phyloP scores from a whole-genome alignment of 2,797 vertebrate species.

The Betta splendens region DNA sequence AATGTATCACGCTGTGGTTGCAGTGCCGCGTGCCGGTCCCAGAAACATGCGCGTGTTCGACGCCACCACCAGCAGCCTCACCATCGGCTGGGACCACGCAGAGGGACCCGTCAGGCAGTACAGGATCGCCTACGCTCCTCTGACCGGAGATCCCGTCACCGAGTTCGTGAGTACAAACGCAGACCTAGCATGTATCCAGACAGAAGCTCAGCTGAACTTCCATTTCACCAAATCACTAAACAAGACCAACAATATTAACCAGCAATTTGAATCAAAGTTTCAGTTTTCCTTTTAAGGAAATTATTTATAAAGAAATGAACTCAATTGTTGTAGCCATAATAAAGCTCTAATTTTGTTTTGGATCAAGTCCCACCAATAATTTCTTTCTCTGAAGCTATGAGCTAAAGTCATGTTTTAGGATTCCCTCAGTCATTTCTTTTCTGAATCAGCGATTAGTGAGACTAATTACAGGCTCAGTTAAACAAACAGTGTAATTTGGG shows the following conservation, averaged over 20 bases:
- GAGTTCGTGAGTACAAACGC: conserved; percentile 87
- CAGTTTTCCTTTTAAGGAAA: too few relatives aligned
- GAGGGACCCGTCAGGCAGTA: conserved; percentile 95
- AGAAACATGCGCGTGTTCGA: conserved; percentile 92
- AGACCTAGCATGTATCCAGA: not conserved
- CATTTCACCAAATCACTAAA: too few relatives aligned
- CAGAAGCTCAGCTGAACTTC: too few relatives aligned
- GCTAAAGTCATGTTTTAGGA: conserved; percentile 49
- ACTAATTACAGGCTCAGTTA: conserved; percentile 54
- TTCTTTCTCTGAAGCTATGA: conserved; percentile 10
- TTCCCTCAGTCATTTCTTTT: conserved; percentile 24
- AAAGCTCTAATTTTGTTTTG: too few relatives aligned
- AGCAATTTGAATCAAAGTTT: not conserved
- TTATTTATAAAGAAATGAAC: too few relatives aligned
- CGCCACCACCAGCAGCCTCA: conserved; percentile 92
- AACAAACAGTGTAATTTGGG: conserved; percentile 43
- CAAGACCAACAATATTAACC: not conserved
- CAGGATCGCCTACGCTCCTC: conserved; percentile 88
- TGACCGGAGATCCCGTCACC: conserved; percentile 90
- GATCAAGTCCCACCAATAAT: conserved; percentile 1
- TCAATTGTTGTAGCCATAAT: too few relatives aligned
- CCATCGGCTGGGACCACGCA: conserved; percentile 94
- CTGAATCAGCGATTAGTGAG: conserved; percentile 49
- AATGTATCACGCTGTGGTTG: not conserved
- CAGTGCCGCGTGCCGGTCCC: conserved; percentile 92